phyloP scores from a whole-genome alignment of 2,797 vertebrate genomes.

The Spinibarbus caldwelli region DNA sequence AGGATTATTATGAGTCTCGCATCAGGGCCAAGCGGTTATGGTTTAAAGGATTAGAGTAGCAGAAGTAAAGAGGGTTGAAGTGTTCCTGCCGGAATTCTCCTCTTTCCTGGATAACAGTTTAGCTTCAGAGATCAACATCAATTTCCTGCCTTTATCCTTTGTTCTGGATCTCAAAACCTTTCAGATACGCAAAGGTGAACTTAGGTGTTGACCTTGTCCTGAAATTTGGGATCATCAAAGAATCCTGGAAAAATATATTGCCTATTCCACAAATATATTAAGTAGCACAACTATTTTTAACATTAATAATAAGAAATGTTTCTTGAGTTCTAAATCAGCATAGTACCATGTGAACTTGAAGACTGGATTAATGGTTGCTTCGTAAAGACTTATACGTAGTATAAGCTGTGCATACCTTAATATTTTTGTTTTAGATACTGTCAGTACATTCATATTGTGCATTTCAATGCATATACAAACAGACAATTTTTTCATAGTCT shows the following conservation, averaged over 20 bases:
- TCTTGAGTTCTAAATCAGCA: background rate
- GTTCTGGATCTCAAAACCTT: background rate
- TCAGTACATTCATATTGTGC: background rate
- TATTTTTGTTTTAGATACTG: too few species aligned
- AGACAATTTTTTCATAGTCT: background rate
- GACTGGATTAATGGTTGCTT: background rate
- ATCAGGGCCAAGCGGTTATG: constrained; percentile 18
- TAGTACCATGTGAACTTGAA: background rate
- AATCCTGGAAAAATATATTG: background rate
- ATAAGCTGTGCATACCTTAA: background rate
- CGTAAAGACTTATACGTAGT: background rate
- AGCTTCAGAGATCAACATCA: constrained; percentile 17
- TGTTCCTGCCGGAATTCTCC: constrained; percentile 30
- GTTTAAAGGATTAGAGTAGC: constrained; percentile 50
- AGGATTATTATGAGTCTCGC: constrained; percentile 50
- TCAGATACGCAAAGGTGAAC: background rate
- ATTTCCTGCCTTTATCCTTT: constrained; percentile 28
- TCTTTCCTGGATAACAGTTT: constrained; percentile 20
- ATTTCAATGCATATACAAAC: background rate
- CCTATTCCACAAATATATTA: background rate
- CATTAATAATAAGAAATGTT: background rate
- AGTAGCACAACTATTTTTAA: background rate
- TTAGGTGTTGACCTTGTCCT: background rate
- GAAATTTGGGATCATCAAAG: background rate
- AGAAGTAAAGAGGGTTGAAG: constrained; percentile 44